Percentiles rank a stretch among this genome's conserved stretches.
Conservation (phyloP, 2,888 invertebrate genomes). For the Scaptomyza cyrtandrae region DNA sequence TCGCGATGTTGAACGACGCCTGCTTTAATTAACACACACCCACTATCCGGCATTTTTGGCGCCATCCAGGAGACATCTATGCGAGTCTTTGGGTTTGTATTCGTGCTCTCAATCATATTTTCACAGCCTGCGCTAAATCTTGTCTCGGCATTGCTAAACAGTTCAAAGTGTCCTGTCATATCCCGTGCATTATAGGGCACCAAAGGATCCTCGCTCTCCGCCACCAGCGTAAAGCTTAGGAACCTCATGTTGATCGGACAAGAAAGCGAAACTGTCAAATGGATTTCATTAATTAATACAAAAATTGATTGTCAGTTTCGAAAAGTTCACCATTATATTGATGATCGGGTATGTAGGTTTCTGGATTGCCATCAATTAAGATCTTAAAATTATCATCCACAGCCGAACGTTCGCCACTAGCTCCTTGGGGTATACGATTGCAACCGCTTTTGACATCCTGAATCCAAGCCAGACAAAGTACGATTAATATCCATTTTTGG, state of each 20-base stretch:
- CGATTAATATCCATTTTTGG: conserved; percentile 5
- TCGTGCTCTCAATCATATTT: conserved; percentile 93
- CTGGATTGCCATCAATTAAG: conserved; percentile 88
- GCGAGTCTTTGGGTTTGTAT: conserved; percentile 90
- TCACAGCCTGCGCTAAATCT: conserved; percentile 91
- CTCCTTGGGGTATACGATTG: conserved; percentile 85
- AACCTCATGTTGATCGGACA: conserved; percentile 89
- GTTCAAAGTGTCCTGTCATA: conserved; percentile 87
- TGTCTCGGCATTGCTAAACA: conserved; percentile 90
- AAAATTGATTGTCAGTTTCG: background rate
- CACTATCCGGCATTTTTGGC: conserved; percentile 88
- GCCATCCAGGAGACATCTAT: conserved; percentile 93
- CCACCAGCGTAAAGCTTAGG: conserved; percentile 92
- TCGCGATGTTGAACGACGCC: conserved; percentile 90
- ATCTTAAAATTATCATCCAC: conserved; percentile 90
- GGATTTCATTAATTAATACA: background rate
- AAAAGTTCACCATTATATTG: conserved; percentile 88
- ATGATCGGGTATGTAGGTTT: conserved; percentile 89
- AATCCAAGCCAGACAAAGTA: conserved; percentile 16
- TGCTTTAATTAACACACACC: conserved; percentile 93
- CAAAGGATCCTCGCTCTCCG: conserved; percentile 87
- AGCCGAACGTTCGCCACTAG: conserved; percentile 84
- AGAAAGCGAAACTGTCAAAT: conserved; percentile 87
- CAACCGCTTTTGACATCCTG: conserved; percentile 72
- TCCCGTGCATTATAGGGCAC: conserved; percentile 80